Conservation (phyloP, 1,140 invertebrate species). For the Globodera ellingtonae region DNA sequence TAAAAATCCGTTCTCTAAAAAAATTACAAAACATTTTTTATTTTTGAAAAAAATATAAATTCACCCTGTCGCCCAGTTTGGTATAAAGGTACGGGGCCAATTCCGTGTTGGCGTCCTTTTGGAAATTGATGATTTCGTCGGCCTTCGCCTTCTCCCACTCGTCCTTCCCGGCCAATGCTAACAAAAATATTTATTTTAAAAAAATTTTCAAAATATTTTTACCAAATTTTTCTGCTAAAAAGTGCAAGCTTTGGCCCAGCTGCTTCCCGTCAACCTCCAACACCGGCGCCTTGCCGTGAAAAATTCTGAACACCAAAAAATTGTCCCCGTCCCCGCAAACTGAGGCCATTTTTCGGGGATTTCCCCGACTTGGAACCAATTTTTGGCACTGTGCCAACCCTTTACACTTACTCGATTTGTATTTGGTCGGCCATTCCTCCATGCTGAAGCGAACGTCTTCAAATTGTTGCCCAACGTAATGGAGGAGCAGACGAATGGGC, state of each 20-base stretch:
- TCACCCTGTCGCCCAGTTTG: slow-evolving; percentile 30
- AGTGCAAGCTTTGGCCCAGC: slow-evolving; percentile 53
- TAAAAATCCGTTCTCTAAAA: too few species aligned
- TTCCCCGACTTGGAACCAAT: not conserved
- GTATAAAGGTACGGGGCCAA: slow-evolving; percentile 15
- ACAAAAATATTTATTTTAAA: not conserved
- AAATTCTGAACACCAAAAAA: slow-evolving; percentile 34
- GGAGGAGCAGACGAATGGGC: slow-evolving; percentile 27
- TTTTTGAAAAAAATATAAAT: not conserved
- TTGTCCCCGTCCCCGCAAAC: too few species aligned
- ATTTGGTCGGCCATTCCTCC: slow-evolving; percentile 15
- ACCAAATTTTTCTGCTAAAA: slow-evolving; percentile 60
- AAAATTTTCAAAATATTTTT: not conserved
- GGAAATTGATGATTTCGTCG: slow-evolving; percentile 33
- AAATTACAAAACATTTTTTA: not conserved
- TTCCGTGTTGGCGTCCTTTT: slow-evolving; percentile 29
- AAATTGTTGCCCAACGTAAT: slow-evolving; percentile 28
- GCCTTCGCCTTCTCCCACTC: slow-evolving; percentile 46
- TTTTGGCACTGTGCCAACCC: not conserved
- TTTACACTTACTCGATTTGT: slow-evolving; percentile 19
- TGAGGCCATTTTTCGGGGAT: not conserved
- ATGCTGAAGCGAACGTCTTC: slow-evolving; percentile 28
- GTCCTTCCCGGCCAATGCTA: slow-evolving; percentile 29
- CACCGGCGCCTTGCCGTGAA: slow-evolving; percentile 59
- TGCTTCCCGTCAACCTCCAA: slow-evolving; percentile 62